phyloP scores from a whole-genome alignment of 2,797 vertebrate species.

The Peromyscus nudipes region DNA sequence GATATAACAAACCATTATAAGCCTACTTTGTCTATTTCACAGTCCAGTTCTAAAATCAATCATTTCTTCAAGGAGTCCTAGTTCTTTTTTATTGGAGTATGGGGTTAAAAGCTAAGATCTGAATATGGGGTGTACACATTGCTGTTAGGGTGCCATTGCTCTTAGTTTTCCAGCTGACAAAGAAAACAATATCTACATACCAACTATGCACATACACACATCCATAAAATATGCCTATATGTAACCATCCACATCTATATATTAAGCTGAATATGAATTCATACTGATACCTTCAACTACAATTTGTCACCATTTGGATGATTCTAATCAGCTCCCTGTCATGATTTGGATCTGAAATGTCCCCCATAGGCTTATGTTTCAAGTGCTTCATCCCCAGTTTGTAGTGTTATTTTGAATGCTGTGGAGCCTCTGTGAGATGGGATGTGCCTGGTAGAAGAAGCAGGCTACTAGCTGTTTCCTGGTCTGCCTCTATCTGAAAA shows the following conservation, averaged over 20 bases:
- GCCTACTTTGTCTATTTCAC: conserved; percentile 39
- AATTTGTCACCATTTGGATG: neutral
- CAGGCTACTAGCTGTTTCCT: neutral
- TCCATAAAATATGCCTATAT: neutral
- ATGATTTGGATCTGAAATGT: neutral
- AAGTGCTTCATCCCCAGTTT: neutral
- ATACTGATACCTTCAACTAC: conserved; percentile 1
- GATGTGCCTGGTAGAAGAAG: neutral
- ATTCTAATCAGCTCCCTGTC: neutral
- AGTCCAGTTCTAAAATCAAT: neutral
- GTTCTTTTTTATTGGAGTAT: conserved; percentile 24
- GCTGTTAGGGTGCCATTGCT: neutral
- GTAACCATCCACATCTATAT: neutral
- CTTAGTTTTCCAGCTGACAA: neutral
- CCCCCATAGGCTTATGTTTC: neutral
- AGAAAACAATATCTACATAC: neutral
- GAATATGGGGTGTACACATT: neutral
- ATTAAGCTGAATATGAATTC: conserved; percentile 6
- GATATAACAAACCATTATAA: neutral
- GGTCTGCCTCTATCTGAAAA: neutral
- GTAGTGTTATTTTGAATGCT: neutral
- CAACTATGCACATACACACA: neutral
- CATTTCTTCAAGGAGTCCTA: conserved; percentile 12
- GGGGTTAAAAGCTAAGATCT: conserved; percentile 17
- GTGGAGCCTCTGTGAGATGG: neutral